A percentile compares a stretch with the other conserved stretches of the same genome.
These are phyloP conservation scores for Corythoichthys haematopterus DNA, from an alignment of 2,113 vertebrate species.

Conservation along the genomic window DNA sequence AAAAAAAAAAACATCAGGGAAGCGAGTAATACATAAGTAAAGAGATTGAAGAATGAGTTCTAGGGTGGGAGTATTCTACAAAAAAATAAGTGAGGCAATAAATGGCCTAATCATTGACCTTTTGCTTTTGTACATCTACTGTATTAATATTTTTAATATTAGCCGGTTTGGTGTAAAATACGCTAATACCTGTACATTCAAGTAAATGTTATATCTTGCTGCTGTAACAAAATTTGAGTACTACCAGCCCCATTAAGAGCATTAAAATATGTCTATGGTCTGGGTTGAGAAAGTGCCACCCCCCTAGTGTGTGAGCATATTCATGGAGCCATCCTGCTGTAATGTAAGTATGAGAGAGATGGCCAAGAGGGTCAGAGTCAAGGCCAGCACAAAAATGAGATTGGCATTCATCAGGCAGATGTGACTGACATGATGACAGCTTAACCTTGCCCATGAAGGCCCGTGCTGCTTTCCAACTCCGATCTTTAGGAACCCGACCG, in stretches of 20 bases:
- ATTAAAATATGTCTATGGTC: constrained; percentile 1
- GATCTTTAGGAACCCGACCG: constrained; percentile 72
- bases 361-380: constrained; percentile 51
- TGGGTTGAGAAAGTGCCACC: constrained; percentile 18
- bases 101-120: background rate
- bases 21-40: no score
- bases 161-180: background rate
- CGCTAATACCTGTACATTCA: background rate
- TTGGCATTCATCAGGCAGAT: constrained; percentile 63
- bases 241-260: no score
- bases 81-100: background rate
- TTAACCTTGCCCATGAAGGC: constrained; percentile 83
- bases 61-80: no score
- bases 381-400: constrained; percentile 64
- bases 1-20: no score
- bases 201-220: background rate
- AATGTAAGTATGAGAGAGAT: constrained; percentile 42
- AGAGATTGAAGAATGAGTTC: no score
- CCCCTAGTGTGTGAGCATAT: constrained; percentile 47
- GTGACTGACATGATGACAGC: constrained; percentile 53
- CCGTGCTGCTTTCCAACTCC: constrained; percentile 78
- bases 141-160: background rate
- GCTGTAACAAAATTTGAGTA: background rate
- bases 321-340: constrained; percentile 50
- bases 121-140: background rate